These are phyloP conservation scores for Synanthedon myopaeformis DNA, from an alignment of 2,888 invertebrate species.

Conservation along the genomic window DNA sequence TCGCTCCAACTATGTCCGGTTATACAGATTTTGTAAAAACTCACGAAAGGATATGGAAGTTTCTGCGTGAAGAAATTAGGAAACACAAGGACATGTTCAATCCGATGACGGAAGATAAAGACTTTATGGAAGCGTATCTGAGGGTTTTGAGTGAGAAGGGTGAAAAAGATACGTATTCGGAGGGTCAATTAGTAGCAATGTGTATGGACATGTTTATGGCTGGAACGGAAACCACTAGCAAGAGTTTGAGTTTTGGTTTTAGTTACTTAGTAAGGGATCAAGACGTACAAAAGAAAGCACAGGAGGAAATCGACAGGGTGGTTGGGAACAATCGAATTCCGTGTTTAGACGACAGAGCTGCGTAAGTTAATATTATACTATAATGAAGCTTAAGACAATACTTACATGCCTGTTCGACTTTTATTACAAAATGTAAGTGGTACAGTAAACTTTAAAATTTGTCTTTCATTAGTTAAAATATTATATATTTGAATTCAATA, in stretches of 20 bases:
- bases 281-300: constrained; percentile 79
- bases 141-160: constrained; percentile 73
- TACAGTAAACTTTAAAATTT: too few species aligned
- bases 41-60: constrained; percentile 79
- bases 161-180: constrained; percentile 71
- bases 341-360: constrained; percentile 75
- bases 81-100: constrained; percentile 75
- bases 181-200: constrained; percentile 81
- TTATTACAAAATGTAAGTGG: too few species aligned
- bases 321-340: constrained; percentile 78
- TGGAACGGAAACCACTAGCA: constrained; percentile 87
- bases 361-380: constrained; percentile 52
- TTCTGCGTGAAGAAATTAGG: constrained; percentile 77
- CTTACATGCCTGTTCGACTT: too few species aligned
- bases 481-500: too few species aligned
- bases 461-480: too few species aligned
- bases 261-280: constrained; percentile 79
- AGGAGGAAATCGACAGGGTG: constrained; percentile 81
- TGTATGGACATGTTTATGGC: constrained; percentile 90
- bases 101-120: constrained; percentile 72
- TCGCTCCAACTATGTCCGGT: constrained; percentile 82
- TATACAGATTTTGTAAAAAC: constrained; percentile 79
- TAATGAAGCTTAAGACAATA: too few species aligned
- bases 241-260: constrained; percentile 82
- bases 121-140: constrained; percentile 86